Percentiles rank a stretch among this genome's conserved stretches.
Evolutionary conservation across 2,113 vertebrate genomes (phyloP).

Genomic region (Erythrocercus mccallii): DNA sequence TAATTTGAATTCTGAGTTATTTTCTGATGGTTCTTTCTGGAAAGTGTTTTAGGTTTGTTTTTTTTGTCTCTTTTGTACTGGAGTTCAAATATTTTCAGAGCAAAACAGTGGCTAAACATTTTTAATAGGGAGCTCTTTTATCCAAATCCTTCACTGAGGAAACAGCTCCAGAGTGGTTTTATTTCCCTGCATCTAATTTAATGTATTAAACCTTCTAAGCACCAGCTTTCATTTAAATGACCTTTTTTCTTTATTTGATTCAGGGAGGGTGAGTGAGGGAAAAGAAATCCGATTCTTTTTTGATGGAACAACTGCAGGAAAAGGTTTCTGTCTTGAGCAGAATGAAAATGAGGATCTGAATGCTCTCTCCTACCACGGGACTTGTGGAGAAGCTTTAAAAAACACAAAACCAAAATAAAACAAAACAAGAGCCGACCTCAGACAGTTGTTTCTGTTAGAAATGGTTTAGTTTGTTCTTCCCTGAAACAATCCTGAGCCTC

Average conservation of each 20-base stretch:
- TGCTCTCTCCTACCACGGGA: neutral
- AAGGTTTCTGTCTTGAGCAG: neutral
- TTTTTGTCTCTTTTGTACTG: neutral
- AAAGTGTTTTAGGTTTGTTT: neutral
- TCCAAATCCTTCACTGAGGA: neutral
- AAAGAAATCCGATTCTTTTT: neutral
- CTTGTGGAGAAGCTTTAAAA: neutral
- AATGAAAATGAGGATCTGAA: neutral
- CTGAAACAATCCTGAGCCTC: neutral
- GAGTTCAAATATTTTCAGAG: neutral
- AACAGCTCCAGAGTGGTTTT: neutral
- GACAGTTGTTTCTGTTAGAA: neutral
- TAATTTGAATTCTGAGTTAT: neutral
- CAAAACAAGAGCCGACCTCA: neutral
- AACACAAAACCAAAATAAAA: neutral
- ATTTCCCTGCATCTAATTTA: neutral
- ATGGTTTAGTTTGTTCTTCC: neutral
- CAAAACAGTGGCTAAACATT: neutral
- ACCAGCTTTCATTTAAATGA: neutral
- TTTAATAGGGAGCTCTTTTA: neutral
- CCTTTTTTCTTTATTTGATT: neutral
- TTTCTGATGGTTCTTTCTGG: neutral
- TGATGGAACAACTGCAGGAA: neutral
- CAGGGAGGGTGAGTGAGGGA: neutral
- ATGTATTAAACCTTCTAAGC: constrained; percentile 6